Evolutionary conservation across 1,140 invertebrate species (phyloP), one percentile per base, ranked within the genome.

Genomic region (Bombus pascuorum): DNA sequence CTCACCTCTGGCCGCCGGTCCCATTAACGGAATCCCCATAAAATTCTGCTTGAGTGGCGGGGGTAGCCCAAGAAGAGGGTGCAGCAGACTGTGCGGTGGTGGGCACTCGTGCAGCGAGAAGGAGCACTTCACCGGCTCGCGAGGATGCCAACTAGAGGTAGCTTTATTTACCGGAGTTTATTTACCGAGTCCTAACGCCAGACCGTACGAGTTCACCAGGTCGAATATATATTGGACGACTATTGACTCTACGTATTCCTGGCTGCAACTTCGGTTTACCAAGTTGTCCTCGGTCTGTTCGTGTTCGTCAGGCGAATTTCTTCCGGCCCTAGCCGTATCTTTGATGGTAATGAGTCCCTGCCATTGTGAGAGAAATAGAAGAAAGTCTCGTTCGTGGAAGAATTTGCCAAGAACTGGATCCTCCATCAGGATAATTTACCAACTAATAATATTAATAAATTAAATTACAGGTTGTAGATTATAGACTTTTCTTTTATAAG

Each of bases 1-100:
- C 13, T 76, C 70, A 87, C 77, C 73, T 87, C 62, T 34, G 22
- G 10, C 87, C 89, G 85, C 88, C 91, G 79, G 89, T 88, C 83
- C 91, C 92, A 93, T 93, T 93, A 93, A 91, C 86, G 85, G 90
- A 89, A 89, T 89, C 18, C 90, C 89, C 84, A 90, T 91, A 91
- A 92, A 93, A 91, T 53, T 53, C 47, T 53, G 47, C 18, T 90
- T 84, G 87, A 77, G 75, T 53, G 73, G 72, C 59, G 66, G 80
- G 62, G 86, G 39, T 47, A 68, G 53, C 18, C 18, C 25, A 32
- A 44, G 81, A 66, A 84, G 59, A 86, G 80, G 83, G 74, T 83
- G 79, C 59, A 37, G 39, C 72, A 85, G 85, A 86, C 71, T 82
- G 79, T 70, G 59, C 77, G 70, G 12, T 25, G 65, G 47, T 73